Percentiles rank a stretch among this genome's conserved stretches.
phyloP scores from a whole-genome alignment of 2,888 invertebrate genomes.

The Andrena chrysosceles region DNA sequence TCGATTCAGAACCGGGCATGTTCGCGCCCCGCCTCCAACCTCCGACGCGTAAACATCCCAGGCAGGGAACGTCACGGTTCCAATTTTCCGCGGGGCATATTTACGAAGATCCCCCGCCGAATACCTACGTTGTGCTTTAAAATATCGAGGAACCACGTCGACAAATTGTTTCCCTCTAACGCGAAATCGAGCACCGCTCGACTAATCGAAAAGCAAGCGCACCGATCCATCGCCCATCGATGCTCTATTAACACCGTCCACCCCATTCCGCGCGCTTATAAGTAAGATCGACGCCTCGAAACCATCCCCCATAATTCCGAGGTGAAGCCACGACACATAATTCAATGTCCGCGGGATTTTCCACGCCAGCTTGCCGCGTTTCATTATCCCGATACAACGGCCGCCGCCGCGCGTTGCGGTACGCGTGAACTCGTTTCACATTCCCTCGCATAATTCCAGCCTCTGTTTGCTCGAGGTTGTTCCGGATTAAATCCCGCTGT shows the following conservation, averaged over 20 bases:
- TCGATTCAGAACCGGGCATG: no score
- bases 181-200: not conserved
- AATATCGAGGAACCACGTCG: no score
- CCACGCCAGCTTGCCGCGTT: conserved; percentile 28
- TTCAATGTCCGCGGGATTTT: conserved; percentile 34
- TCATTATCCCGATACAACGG: conserved; percentile 46
- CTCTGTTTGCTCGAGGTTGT: conserved; percentile 60
- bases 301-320: not conserved
- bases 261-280: not conserved
- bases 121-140: no score
- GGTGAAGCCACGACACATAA: conserved; percentile 26
- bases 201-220: not conserved
- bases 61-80: no score
- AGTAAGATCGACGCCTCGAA: not conserved
- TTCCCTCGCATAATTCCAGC: conserved; percentile 38
- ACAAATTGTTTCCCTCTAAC: not conserved
- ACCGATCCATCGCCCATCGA: not conserved
- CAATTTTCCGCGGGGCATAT: no score
- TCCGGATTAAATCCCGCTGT: conserved; percentile 60
- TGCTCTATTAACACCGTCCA: not conserved
- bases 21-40: no score
- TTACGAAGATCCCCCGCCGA: no score
- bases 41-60: no score
- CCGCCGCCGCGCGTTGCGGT: conserved; percentile 35
- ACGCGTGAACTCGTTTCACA: conserved; percentile 31